Conservation (phyloP, 2,888 invertebrate species). For the Lydus trimaculatus region DNA sequence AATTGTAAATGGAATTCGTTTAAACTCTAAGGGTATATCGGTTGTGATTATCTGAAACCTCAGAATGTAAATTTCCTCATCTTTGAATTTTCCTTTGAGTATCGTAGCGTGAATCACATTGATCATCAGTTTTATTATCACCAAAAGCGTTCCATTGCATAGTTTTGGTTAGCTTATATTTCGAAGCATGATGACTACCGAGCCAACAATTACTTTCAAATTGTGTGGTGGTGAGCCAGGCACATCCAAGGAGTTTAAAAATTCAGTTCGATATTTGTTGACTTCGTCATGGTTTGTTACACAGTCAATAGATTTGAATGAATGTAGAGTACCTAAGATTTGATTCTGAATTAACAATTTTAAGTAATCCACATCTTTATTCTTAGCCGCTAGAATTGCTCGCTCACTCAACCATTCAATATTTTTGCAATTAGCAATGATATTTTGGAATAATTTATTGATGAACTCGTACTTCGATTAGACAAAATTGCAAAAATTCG, state of each 20-base stretch:
- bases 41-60: too few species aligned
- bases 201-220: constrained; percentile 32
- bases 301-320: constrained; percentile 26
- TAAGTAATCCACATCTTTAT: constrained; percentile 50
- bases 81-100: too few species aligned
- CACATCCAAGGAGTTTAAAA: constrained; percentile 16
- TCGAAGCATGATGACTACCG: too few species aligned
- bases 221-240: constrained; percentile 31
- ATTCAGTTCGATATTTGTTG: constrained; percentile 36
- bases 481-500: constrained; percentile 48
- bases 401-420: constrained; percentile 42
- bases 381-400: constrained; percentile 38
- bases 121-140: too few species aligned
- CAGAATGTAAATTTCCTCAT: too few species aligned
- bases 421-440: constrained; percentile 41
- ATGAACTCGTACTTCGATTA: constrained; percentile 40
- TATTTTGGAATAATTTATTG: constrained; percentile 45
- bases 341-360: constrained; percentile 47
- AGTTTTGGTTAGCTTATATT: constrained; percentile 1
- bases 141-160: constrained; percentile 25
- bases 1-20: too few species aligned
- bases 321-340: constrained; percentile 36
- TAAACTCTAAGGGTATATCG: too few species aligned
- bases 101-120: too few species aligned
- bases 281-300: constrained; percentile 31